Evolutionary conservation across 2,888 invertebrate species (phyloP), one percentile per base, ranked within the genome.

Genomic region (Zele albiditarsus): DNA sequence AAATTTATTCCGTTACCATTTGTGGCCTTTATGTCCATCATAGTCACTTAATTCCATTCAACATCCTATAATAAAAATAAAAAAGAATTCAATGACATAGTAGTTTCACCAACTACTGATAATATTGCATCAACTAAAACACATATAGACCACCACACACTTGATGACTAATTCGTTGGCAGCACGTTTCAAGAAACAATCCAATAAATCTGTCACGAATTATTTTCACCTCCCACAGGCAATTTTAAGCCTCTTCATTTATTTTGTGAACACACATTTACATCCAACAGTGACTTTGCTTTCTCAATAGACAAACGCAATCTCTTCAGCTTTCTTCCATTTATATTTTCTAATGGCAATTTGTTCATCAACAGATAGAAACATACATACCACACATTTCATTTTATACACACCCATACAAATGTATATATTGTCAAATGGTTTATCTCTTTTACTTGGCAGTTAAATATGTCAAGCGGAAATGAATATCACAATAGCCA

Each of bases 261-360:
- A 63, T 63, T 63, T 63, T 20, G 33, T n/a, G 31, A 63, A 20
- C 20, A 23, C 20, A 63, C 20, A 63, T 63, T 63, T 33, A 20
- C 20, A 33, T 31, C 31, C 63, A 63, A 63, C 63, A 33, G 63
- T 63, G 20, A 63, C n/a, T 63, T 33, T 63, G 63, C 63, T 63
- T 63, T 63, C 63, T 33, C 63, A 63, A 63, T 33, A 63, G 31
- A 63, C 63, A 63, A 63, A 63, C 31, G 33, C 63, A 53, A 53
- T 53, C 53, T 53, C n/a, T 53, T 63, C 20, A 33, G 63, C 63
- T 63, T 63, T 63, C 63, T 63, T 63, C 20, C 33, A 53, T 53
- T 53, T 53, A 53, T 53, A 53, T 33, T 31, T 63, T 60, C 31
- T 60, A 60, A 60, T 33, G n/a, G 63, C 31, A 33, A 33, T 63